These are phyloP conservation scores for Takifugu bimaculatus DNA, from an alignment of 2,113 vertebrate genomes.

Conservation along the genomic window DNA sequence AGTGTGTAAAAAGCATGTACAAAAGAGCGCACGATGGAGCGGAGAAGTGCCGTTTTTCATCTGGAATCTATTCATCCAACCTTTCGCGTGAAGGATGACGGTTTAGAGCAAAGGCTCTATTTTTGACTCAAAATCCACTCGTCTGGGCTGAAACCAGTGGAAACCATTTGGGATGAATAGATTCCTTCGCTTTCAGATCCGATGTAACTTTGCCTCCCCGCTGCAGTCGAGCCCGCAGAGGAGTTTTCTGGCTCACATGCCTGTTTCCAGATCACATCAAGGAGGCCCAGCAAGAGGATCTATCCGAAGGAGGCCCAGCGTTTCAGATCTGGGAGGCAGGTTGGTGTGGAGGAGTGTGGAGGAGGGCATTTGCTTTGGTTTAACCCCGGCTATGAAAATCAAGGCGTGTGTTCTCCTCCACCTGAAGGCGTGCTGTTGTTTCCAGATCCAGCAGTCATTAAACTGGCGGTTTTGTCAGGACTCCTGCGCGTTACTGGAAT, in stretches of 20 bases:
- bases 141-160: conserved; percentile 23
- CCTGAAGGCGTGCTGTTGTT: not conserved
- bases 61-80: conserved; percentile 4
- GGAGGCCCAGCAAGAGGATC: conserved; percentile 26
- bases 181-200: conserved; percentile 42
- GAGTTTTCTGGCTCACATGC: conserved; percentile 36
- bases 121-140: conserved; percentile 31
- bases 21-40: not conserved
- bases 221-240: conserved; percentile 20
- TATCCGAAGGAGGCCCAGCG: conserved; percentile 11
- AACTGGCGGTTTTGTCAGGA: too few relatives aligned
- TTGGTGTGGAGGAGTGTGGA: conserved; percentile 28
- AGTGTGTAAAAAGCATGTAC: conserved; percentile 19
- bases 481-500: too few relatives aligned
- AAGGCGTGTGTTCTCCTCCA: conserved; percentile 2
- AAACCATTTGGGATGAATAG: conserved; percentile 22
- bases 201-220: conserved; percentile 19
- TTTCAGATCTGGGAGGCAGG: conserved; percentile 39
- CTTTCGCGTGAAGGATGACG: conserved; percentile 6
- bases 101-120: conserved; percentile 28
- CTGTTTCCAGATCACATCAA: conserved; percentile 47
- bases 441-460: too few relatives aligned
- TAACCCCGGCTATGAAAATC: not conserved
- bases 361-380: conserved; percentile 30
- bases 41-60: too few relatives aligned